Evolutionary conservation across 53 echinoderm and acorn worm genomes (phyloP).

Genomic region (Echinarachnius parma): DNA sequence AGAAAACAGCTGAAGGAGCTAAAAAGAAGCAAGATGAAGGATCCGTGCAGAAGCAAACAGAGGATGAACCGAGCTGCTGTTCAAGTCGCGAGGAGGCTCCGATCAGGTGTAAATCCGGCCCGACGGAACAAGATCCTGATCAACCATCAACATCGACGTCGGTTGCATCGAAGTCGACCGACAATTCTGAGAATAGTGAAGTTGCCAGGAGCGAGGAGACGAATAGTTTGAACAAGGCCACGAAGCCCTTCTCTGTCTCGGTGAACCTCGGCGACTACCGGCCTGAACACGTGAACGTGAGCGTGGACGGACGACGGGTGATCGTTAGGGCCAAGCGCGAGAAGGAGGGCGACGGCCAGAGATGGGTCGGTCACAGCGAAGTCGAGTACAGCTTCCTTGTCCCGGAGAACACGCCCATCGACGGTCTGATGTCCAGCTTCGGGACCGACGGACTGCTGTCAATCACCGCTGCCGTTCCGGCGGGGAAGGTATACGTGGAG

Average conservation of each 20-base stretch:
- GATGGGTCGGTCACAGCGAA: slow-evolving; percentile 6
- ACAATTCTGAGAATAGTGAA: not conserved
- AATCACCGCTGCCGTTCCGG: too few species aligned
- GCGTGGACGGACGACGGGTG: slow-evolving; percentile 12
- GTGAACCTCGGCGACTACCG: slow-evolving; percentile 9
- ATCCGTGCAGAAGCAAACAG: too few species aligned
- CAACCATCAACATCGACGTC: too few species aligned
- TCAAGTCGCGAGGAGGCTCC: too few species aligned
- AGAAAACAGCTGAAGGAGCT: too few species aligned
- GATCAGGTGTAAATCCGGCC: too few species aligned
- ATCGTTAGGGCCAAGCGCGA: slow-evolving; percentile 15
- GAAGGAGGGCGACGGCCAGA: not conserved
- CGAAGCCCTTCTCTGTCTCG: not conserved
- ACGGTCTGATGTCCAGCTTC: slow-evolving; percentile 16
- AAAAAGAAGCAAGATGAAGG: too few species aligned
- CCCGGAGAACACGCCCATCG: not conserved
- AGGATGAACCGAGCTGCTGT: too few species aligned
- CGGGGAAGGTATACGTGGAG: too few species aligned
- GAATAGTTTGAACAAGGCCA: not conserved
- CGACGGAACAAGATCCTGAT: too few species aligned
- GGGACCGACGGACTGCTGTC: slow-evolving; percentile 9
- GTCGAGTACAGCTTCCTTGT: slow-evolving; percentile 23
- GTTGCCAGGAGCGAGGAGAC: not conserved
- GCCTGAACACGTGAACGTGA: slow-evolving; percentile 7
- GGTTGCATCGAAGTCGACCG: not conserved